Evolutionary conservation across 2,797 vertebrate genomes (phyloP), one percentile per base, ranked within the genome.

Genomic region (Sparidentex hasta): DNA sequence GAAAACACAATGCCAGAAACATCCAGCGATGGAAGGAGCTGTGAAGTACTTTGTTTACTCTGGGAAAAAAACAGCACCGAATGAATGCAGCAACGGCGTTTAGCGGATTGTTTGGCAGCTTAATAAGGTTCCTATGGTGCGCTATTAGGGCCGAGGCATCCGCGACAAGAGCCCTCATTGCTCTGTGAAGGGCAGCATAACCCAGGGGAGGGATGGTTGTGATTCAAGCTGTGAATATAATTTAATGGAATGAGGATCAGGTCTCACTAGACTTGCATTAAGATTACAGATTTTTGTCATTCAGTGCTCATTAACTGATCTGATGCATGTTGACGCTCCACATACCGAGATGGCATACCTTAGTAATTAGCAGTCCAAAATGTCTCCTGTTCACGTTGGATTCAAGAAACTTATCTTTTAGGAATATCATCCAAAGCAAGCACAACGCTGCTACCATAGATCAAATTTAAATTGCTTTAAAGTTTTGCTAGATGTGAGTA

Each of bases 61-160:
- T 21, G 11, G 67, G 58, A 78, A 63, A 76, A 74, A 63, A 74
- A 72, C 41, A 7, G 14, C 44, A 18, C 55, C 51, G 75, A 80
- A 76, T 72, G 80, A 76, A 79, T 71, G 74, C 83, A 48, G 79
- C 64, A 16, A 64, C 69, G 65, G 38, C 73, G 74, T 86, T 90
- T 84, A 73, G 59, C 46, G 84, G 77, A 89, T 87, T 92, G 80
- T 75, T 77, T 86, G 80, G 75, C 85, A 83, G 62, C 81, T 77
- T 87, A 89, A 92, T 84, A 43, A 80, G 75, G 75, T 81, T 87
- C 80, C 78, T 84, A 82, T 78, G 85, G 89, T 81, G 76, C 14
- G 46, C 69, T 67, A 82, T 92, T 85, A 91, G 44, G 54, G 20
- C 71, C 16, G 80, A 82, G 74, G 72, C 71, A 80, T 67, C 58